Conservation (phyloP, 1,140 invertebrate genomes). For the Alviniconcha marisindica region DNA sequence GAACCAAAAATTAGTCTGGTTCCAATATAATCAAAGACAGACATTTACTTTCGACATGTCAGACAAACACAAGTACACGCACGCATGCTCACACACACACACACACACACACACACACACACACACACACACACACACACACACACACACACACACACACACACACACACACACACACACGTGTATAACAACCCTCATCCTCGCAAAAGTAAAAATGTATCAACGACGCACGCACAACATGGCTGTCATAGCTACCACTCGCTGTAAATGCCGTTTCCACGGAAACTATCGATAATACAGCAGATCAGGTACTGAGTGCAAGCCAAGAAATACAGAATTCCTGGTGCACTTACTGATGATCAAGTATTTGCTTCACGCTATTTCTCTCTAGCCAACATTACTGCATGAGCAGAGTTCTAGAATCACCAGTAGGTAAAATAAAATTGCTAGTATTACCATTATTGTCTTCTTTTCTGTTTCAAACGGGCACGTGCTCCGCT, state of each 20-base stretch:
- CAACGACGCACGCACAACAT: background rate
- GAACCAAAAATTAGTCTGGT: no score
- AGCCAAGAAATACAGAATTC: background rate
- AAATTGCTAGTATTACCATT: no score
- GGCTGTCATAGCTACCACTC: no score
- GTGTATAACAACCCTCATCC: background rate
- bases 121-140: conserved; percentile 4
- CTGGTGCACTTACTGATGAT: background rate
- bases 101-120: background rate
- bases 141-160: conserved; percentile 13
- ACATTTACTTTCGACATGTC: background rate
- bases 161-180: background rate
- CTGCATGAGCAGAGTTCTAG: no score
- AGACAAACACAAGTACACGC: background rate
- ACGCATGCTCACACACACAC: background rate
- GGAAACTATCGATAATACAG: no score
- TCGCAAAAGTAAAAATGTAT: background rate
- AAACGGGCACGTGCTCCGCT: no score
- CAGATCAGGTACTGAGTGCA: background rate
- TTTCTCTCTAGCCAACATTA: no score
- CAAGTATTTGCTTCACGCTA: background rate
- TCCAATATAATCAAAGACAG: no score
- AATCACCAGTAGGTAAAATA: no score
- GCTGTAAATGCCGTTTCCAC: no score
- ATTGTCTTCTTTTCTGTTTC: no score